A percentile compares a stretch with the other conserved stretches of the same genome.
phyloP scores from a whole-genome alignment of 2,113 vertebrate genomes.

The Noctilio leporinus region DNA sequence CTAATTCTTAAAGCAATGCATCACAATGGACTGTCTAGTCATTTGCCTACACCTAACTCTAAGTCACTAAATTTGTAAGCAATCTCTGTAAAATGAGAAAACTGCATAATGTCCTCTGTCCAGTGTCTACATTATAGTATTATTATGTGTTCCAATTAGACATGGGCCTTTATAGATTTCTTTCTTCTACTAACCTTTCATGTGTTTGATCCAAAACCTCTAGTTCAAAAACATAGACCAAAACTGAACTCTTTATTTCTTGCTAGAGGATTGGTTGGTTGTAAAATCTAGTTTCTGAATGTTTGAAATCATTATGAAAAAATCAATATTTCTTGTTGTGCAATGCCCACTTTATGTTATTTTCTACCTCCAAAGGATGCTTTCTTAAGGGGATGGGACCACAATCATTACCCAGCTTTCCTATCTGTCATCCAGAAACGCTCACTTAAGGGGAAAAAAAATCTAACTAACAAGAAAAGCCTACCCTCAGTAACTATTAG shows the following conservation, averaged over 20 bases:
- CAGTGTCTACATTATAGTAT: background rate
- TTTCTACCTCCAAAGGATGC: background rate
- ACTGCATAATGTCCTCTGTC: background rate
- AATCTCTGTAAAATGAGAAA: background rate
- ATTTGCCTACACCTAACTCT: background rate
- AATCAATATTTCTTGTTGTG: background rate
- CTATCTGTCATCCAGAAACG: background rate
- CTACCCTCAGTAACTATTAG: background rate
- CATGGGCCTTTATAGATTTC: background rate
- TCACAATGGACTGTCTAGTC: background rate
- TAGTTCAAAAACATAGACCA: background rate
- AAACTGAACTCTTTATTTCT: background rate
- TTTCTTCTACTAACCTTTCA: slow-evolving; percentile 16
- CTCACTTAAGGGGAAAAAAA: background rate
- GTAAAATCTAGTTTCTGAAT: background rate
- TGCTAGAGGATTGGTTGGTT: background rate
- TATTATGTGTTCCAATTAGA: background rate
- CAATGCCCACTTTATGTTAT: background rate
- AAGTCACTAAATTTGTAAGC: background rate
- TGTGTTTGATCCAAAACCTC: background rate
- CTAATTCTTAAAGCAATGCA: background rate
- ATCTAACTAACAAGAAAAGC: background rate
- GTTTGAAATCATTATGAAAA: background rate
- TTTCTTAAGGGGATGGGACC: background rate
- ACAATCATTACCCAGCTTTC: background rate